Evolutionary conservation across 2,888 invertebrate genomes (phyloP).

Genomic region (Scaeva pyrastri): DNA sequence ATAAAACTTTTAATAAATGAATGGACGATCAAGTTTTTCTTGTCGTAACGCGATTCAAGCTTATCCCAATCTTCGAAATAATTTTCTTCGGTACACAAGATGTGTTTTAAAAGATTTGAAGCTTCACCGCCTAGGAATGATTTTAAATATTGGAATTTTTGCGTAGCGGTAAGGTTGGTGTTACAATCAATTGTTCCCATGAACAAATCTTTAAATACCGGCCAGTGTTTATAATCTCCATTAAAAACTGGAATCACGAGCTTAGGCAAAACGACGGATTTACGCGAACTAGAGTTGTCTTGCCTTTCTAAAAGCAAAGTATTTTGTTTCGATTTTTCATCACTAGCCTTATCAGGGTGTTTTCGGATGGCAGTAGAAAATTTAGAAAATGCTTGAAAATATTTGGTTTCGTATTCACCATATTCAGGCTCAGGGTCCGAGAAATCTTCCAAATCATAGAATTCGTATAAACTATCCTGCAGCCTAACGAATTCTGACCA

Average conservation of each 20-base stretch:
- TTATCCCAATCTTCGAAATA: conserved; percentile 64
- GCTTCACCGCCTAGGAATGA: no score
- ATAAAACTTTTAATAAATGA: conserved; percentile 63
- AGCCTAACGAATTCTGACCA: conserved; percentile 1
- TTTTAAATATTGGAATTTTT: no score
- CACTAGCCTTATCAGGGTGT: not conserved
- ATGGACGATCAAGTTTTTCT: conserved; percentile 50
- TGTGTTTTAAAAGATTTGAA: conserved; percentile 61
- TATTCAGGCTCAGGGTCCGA: conserved; percentile 20
- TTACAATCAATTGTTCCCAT: conserved; percentile 53
- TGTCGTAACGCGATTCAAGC: conserved; percentile 55
- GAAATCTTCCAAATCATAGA: not conserved
- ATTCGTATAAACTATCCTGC: conserved; percentile 3
- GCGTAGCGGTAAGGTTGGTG: conserved; percentile 47
- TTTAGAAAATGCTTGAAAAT: conserved; percentile 19
- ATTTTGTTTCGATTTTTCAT: not conserved
- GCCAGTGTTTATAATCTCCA: conserved; percentile 67
- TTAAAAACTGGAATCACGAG: conserved; percentile 55
- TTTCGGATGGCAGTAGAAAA: conserved; percentile 14
- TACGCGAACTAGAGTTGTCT: not conserved
- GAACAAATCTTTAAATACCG: conserved; percentile 66
- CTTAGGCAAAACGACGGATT: conserved; percentile 43
- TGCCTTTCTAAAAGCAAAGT: not conserved
- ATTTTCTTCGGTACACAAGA: conserved; percentile 60
- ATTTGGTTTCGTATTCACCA: conserved; percentile 48